phyloP scores from a whole-genome alignment of 2,113 vertebrate genomes.

The Myrmecobius fasciatus region DNA sequence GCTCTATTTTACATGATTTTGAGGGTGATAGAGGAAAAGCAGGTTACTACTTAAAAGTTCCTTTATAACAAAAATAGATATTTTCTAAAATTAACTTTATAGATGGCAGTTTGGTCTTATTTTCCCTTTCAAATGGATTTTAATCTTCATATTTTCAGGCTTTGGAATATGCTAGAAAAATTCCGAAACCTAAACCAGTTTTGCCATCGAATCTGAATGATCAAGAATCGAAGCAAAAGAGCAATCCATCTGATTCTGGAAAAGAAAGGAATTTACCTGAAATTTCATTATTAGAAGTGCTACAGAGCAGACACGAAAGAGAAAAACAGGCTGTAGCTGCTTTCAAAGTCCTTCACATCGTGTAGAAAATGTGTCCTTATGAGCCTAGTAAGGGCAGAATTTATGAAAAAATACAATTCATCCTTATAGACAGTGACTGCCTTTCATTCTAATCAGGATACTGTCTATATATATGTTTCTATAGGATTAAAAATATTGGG shows the following conservation, averaged over 20 bases:
- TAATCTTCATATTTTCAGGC: slow-evolving; percentile 83
- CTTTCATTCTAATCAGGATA: fast-evolving
- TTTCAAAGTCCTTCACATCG: slow-evolving; percentile 84
- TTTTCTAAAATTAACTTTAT: slow-evolving; percentile 11
- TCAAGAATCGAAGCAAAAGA: slow-evolving; percentile 59
- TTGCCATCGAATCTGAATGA: slow-evolving; percentile 47
- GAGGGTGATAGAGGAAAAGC: background rate
- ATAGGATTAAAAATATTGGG: background rate
- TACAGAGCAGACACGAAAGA: slow-evolving; percentile 88
- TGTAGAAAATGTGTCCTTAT: slow-evolving; percentile 37
- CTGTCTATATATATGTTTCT: fast-evolving
- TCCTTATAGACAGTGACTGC: fast-evolving
- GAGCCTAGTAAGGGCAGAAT: fast-evolving
- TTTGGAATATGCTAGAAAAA: slow-evolving; percentile 93
- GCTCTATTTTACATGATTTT: background rate
- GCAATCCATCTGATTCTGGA: slow-evolving; percentile 25
- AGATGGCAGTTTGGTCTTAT: background rate
- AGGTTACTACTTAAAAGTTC: background rate
- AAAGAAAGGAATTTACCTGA: slow-evolving; percentile 76
- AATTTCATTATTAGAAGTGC: slow-evolving; percentile 83
- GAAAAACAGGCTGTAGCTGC: slow-evolving; percentile 89
- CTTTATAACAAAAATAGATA: slow-evolving; percentile 1
- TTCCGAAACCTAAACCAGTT: slow-evolving; percentile 86
- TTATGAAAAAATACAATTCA: fast-evolving
- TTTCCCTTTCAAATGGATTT: background rate